phyloP scores from a whole-genome alignment of 2,113 vertebrate species.

The Heptranchias perlo region DNA sequence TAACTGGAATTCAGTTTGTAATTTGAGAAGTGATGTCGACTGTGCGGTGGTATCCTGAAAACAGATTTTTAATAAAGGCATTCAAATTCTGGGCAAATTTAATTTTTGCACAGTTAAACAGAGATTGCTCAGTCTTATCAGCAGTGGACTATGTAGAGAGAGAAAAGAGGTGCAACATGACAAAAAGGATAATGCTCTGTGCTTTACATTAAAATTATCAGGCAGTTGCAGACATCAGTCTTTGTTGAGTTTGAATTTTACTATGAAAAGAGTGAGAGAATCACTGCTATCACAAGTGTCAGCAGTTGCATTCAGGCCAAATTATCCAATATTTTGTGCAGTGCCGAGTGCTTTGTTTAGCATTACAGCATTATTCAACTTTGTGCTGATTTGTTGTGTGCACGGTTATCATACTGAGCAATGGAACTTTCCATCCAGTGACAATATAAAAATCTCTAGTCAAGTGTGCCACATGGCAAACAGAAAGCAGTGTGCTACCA shows the following conservation, averaged over 20 bases:
- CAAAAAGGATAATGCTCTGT: slow-evolving; percentile 21
- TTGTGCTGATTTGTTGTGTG: slow-evolving; percentile 19
- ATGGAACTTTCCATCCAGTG: background rate
- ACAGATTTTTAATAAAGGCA: slow-evolving; percentile 26
- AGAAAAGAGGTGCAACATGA: background rate
- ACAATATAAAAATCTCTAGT: background rate
- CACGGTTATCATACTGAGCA: background rate
- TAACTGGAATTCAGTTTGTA: background rate
- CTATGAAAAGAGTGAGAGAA: background rate
- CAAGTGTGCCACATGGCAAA: background rate
- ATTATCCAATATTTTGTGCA: background rate
- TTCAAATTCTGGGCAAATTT: background rate
- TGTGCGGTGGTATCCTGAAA: background rate
- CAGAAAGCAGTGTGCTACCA: background rate
- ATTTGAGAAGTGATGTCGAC: background rate
- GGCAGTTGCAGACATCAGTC: slow-evolving; percentile 3
- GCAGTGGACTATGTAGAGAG: background rate
- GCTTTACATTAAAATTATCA: slow-evolving; percentile 31
- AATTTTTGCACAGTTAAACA: background rate
- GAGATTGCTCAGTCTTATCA: background rate
- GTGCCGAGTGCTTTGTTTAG: slow-evolving; percentile 11
- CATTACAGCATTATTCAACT: background rate
- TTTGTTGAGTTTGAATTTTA: background rate
- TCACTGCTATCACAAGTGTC: background rate
- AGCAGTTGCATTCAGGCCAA: slow-evolving; percentile 24